phyloP scores from a whole-genome alignment of 2,113 vertebrate species.

The Engraulis encrasicolus region DNA sequence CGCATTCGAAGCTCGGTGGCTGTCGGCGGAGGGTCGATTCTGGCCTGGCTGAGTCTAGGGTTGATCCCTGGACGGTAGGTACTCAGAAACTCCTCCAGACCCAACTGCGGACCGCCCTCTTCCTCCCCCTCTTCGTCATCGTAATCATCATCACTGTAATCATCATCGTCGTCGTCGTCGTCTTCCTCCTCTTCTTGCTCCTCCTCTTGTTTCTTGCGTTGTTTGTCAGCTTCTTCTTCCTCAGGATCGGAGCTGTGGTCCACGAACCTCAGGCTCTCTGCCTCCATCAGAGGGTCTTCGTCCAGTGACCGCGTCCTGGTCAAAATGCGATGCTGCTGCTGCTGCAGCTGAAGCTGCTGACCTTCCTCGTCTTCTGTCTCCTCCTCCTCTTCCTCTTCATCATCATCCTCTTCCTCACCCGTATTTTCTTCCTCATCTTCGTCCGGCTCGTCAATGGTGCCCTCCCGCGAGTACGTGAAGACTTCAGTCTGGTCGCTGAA shows the following conservation, averaged over 20 bases:
- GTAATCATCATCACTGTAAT: conserved; percentile 48
- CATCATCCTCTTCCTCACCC: conserved; percentile 64
- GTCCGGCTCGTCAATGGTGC: background rate
- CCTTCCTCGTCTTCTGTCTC: conserved; percentile 51
- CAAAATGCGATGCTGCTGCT: background rate
- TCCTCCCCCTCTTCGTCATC: conserved; percentile 53
- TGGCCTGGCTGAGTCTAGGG: conserved; percentile 20
- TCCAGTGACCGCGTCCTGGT: background rate
- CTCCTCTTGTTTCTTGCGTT: background rate
- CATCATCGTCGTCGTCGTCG: conserved; percentile 49
- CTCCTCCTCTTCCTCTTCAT: conserved; percentile 57
- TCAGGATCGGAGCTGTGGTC: conserved; percentile 75
- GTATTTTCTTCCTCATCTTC: conserved; percentile 10
- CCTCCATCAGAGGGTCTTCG: conserved; percentile 82
- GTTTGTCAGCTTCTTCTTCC: conserved; percentile 54
- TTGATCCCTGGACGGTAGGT: conserved; percentile 31
- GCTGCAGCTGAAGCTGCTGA: conserved; percentile 27
- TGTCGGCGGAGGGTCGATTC: conserved; percentile 2
- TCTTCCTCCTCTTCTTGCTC: background rate
- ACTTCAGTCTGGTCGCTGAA: conserved; percentile 62
- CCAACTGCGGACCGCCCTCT: conserved; percentile 67
- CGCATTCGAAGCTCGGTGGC: conserved; percentile 71
- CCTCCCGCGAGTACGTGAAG: conserved; percentile 70
- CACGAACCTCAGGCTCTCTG: conserved; percentile 82
- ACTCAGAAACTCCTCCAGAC: conserved; percentile 39